phyloP scores from a whole-genome alignment of 2,797 vertebrate species.

The Semaprochilodus insignis region DNA sequence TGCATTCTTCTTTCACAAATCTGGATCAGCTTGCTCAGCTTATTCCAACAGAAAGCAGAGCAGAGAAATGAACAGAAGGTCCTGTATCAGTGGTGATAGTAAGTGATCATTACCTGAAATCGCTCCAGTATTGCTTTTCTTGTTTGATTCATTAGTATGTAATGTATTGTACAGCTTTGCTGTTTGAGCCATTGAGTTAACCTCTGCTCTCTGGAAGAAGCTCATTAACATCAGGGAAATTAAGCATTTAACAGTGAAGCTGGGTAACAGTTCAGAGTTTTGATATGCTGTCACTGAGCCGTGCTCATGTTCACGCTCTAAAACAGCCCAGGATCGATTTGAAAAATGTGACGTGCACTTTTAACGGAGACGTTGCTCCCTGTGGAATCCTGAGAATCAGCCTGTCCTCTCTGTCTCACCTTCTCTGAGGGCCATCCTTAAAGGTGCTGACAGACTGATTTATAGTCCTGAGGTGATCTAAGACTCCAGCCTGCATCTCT shows the following conservation, averaged over 20 bases:
- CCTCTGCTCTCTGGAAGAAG: not conserved
- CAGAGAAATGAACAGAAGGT: not conserved
- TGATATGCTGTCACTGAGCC: not conserved
- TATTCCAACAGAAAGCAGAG: not conserved
- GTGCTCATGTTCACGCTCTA: not conserved
- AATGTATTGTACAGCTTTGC: not conserved
- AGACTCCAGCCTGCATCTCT: slow-evolving; percentile 1
- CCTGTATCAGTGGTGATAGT: not conserved
- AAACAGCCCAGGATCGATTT: not conserved
- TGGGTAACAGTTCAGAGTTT: not conserved
- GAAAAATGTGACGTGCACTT: not conserved
- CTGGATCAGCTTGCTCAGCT: not conserved
- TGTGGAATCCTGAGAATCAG: not conserved
- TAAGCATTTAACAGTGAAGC: not conserved
- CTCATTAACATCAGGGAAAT: not conserved
- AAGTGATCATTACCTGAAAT: slow-evolving; percentile 1
- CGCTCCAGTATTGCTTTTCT: not conserved
- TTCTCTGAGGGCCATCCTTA: not conserved
- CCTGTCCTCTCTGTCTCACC: slow-evolving; percentile 5
- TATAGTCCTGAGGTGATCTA: slow-evolving; percentile 15
- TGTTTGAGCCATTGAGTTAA: not conserved
- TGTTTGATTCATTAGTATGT: not conserved
- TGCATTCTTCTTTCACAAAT: too few species aligned
- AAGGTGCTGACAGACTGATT: slow-evolving; percentile 26
- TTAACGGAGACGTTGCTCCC: not conserved